Percentiles rank a stretch among this genome's conserved stretches.
These are phyloP conservation scores for Hirtodrosophila trivittata DNA, from an alignment of 2,888 invertebrate genomes.

Conservation along the genomic window DNA sequence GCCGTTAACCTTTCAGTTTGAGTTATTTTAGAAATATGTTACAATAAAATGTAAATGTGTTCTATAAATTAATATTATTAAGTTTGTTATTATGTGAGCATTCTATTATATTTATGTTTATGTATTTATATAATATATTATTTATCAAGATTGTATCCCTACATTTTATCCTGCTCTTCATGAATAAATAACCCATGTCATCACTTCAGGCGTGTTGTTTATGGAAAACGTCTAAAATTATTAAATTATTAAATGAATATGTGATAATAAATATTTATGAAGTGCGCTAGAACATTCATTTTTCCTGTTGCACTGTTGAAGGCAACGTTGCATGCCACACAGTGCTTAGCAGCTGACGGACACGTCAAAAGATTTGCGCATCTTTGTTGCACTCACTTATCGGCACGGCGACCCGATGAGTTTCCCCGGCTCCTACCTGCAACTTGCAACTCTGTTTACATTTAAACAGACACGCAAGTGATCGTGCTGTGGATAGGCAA, in stretches of 20 bases:
- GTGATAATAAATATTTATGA: constrained; percentile 19
- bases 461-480: constrained; percentile 58
- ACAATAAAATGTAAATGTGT: too few species aligned
- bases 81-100: too few species aligned
- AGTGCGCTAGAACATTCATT: background rate
- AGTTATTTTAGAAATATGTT: too few species aligned
- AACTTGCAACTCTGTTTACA: constrained; percentile 43
- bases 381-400: constrained; percentile 28
- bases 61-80: too few species aligned
- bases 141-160: too few species aligned
- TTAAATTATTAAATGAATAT: constrained; percentile 6
- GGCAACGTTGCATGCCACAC: constrained; percentile 45
- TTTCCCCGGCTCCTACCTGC: background rate
- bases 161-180: too few species aligned
- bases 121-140: background rate
- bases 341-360: constrained; percentile 10
- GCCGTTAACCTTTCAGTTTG: too few species aligned
- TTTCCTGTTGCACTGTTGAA: constrained; percentile 23
- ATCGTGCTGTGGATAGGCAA: constrained; percentile 34
- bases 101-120: too few species aligned
- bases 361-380: constrained; percentile 21
- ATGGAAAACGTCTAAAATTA: background rate
- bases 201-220: too few species aligned
- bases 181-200: too few species aligned
- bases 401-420: constrained; percentile 1